Evolutionary conservation across 2,113 vertebrate genomes (phyloP).

Genomic region (Lophius piscatorius): DNA sequence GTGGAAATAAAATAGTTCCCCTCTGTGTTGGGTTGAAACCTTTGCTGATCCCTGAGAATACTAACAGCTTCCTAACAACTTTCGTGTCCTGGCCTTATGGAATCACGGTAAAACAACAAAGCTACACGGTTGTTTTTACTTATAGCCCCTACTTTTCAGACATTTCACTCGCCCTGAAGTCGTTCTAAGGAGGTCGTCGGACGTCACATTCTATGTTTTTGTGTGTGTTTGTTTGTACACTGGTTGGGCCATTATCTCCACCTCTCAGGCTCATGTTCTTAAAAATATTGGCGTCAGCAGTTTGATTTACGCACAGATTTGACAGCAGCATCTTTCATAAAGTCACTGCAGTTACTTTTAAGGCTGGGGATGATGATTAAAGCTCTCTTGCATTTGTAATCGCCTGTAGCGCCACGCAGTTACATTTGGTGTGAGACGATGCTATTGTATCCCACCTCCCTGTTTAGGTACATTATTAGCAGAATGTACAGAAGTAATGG

Average conservation of each 20-base stretch:
- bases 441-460: constrained; percentile 40
- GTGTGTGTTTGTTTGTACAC: constrained; percentile 3
- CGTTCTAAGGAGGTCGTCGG: constrained; percentile 11
- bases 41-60: constrained; percentile 45
- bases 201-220: constrained; percentile 5
- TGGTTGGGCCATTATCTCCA: constrained; percentile 50
- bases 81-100: constrained; percentile 10
- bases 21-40: no score
- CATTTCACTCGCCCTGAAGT: constrained; percentile 12
- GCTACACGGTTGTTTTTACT: constrained; percentile 26
- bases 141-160: constrained; percentile 33
- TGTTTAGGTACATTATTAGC: constrained; percentile 23
- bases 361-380: constrained; percentile 26
- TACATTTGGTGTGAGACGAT: constrained; percentile 44
- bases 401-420: constrained; percentile 12
- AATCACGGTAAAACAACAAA: constrained; percentile 28
- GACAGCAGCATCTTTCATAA: constrained; percentile 20
- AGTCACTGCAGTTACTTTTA: constrained; percentile 25
- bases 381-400: neutral
- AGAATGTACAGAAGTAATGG: constrained; percentile 2
- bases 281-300: constrained; percentile 32
- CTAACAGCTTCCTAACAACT: constrained; percentile 18
- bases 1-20: no score
- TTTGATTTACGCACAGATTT: constrained; percentile 41
- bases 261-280: constrained; percentile 39